Conservation (phyloP, 2,797 vertebrate species). For the Chaetophractus vellerosus region DNA sequence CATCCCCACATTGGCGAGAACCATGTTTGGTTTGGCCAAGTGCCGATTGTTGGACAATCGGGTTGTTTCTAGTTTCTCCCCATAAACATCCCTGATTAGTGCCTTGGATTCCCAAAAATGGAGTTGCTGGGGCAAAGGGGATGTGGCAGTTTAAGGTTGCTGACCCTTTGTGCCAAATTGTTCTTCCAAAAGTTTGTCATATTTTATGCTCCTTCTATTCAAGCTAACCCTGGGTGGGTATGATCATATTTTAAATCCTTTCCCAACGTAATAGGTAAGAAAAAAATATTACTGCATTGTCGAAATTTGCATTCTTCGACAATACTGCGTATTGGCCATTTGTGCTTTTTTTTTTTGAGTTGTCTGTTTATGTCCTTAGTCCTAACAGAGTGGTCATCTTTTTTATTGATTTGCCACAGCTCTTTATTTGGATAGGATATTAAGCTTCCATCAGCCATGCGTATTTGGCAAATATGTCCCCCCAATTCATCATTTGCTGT, state of each 20-base stretch:
- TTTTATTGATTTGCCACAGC: conserved; percentile 64
- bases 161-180: conserved; percentile 41
- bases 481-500: conserved; percentile 54
- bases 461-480: conserved; percentile 42
- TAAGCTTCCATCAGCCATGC: conserved; percentile 41
- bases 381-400: conserved; percentile 45
- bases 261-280: conserved; percentile 50
- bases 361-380: conserved; percentile 8
- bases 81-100: conserved; percentile 4
- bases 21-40: conserved; percentile 39
- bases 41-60: not conserved
- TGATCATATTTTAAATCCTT: conserved; percentile 71
- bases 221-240: conserved; percentile 29
- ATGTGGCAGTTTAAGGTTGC: conserved; percentile 57
- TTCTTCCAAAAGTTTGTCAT: conserved; percentile 57
- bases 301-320: conserved; percentile 53
- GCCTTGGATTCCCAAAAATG: conserved; percentile 30
- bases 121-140: not conserved
- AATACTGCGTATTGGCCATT: conserved; percentile 35
- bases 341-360: not conserved
- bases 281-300: conserved; percentile 45
- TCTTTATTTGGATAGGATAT: conserved; percentile 76
- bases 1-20: conserved; percentile 56
- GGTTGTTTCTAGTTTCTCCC: conserved; percentile 42
- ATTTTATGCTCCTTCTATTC: conserved; percentile 63